phyloP scores from a whole-genome alignment of 2,113 vertebrate species.

The Himantopus leucocephalus region DNA sequence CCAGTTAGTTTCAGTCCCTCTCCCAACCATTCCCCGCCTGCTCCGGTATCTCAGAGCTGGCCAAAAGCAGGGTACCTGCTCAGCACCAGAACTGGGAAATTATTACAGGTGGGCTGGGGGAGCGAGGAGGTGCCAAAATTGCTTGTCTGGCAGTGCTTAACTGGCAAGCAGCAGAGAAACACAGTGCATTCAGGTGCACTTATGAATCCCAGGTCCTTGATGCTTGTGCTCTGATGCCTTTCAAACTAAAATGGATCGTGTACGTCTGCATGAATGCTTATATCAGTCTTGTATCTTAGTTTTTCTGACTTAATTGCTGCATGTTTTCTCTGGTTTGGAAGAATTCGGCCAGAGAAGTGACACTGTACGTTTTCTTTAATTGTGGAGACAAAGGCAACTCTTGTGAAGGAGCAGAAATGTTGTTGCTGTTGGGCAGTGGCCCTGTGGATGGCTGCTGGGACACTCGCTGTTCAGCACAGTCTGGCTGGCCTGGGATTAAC shows the following conservation, averaged over 20 bases:
- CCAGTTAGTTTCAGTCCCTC: neutral
- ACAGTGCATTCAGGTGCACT: neutral
- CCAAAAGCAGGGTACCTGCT: neutral
- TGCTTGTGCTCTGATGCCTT: neutral
- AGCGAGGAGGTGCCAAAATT: neutral
- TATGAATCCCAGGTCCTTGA: neutral
- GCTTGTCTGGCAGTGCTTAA: neutral
- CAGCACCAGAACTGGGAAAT: neutral
- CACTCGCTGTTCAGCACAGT: neutral
- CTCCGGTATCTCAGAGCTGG: neutral
- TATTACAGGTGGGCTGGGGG: neutral
- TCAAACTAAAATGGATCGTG: neutral
- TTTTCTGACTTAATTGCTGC: neutral
- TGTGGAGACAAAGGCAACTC: neutral
- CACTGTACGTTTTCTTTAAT: accelerated
- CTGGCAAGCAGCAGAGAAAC: neutral
- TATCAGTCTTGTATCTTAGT: neutral
- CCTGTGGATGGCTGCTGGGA: neutral
- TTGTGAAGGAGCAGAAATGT: neutral
- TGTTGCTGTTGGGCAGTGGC: neutral
- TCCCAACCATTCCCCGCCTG: neutral
- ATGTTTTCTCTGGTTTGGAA: neutral
- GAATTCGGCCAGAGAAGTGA: neutral
- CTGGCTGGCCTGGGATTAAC: neutral
- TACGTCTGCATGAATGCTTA: neutral